These are phyloP conservation scores for Machaerirhynchus nigripectus DNA, from an alignment of 2,113 vertebrate genomes.

Conservation along the genomic window DNA sequence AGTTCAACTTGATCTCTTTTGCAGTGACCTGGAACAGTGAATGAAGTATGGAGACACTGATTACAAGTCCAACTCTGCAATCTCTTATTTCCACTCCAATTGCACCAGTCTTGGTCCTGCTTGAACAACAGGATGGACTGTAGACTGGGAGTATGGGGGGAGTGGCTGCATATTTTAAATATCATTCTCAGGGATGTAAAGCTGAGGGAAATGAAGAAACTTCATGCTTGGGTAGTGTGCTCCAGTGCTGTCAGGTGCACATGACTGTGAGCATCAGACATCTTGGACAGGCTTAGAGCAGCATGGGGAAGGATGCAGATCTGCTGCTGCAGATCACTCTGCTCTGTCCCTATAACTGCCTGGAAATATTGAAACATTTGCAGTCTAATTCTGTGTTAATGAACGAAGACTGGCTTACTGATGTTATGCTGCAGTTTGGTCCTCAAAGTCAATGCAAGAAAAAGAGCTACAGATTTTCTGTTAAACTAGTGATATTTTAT, in stretches of 20 bases:
- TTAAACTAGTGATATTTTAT: slow-evolving; percentile 42
- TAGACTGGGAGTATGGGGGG: not conserved
- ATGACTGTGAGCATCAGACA: not conserved
- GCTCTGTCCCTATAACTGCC: not conserved
- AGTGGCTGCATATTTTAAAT: not conserved
- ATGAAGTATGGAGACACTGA: not conserved
- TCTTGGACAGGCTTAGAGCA: not conserved
- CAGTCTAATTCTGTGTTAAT: slow-evolving; percentile 6
- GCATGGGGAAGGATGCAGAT: not conserved
- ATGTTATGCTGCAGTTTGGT: not conserved
- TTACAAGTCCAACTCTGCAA: not conserved
- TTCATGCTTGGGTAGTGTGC: not conserved
- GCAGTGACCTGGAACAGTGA: not conserved
- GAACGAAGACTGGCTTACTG: not conserved
- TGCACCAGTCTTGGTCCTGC: not conserved
- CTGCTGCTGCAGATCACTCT: not conserved
- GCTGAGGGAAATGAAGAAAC: not conserved
- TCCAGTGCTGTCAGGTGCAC: not conserved
- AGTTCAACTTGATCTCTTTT: not conserved
- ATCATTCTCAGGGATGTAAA: not conserved
- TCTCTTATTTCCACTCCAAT: not conserved
- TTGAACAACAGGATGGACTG: not conserved
- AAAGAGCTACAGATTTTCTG: slow-evolving; percentile 11
- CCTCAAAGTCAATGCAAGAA: not conserved
- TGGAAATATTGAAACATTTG: not conserved